Conservation (phyloP, 2,113 vertebrate genomes). For the Callionymus lyra region DNA sequence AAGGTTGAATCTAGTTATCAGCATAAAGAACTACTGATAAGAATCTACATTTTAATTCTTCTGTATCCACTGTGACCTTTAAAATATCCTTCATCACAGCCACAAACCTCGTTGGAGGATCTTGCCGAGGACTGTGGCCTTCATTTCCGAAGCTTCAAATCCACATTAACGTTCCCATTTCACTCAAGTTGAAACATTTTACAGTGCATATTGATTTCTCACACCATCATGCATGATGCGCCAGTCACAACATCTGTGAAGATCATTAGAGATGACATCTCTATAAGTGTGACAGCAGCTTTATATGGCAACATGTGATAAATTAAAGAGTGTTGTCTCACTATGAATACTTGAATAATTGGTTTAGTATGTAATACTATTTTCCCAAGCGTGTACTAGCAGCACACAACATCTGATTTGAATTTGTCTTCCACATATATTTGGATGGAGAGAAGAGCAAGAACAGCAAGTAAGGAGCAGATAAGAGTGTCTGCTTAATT, state of each 20-base stretch:
- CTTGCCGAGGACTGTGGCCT: constrained; percentile 20
- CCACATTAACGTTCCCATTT: constrained; percentile 12
- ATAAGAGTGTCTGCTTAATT: constrained; percentile 50
- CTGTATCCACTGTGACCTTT: constrained; percentile 28
- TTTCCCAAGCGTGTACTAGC: constrained; percentile 6
- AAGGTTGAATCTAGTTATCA: no score
- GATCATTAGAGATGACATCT: constrained; percentile 13
- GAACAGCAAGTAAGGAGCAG: constrained; percentile 20
- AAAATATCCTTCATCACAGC: constrained; percentile 11
- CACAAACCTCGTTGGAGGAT: constrained; percentile 6
- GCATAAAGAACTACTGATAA: constrained; percentile 11
- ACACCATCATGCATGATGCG: constrained; percentile 3
- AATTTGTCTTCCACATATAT: constrained; percentile 2
- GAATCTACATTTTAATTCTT: no score
- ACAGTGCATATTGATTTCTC: constrained; percentile 38
- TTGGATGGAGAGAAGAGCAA: constrained; percentile 7
- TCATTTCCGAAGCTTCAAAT: constrained; percentile 18
- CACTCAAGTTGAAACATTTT: constrained; percentile 23
- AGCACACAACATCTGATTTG: constrained; percentile 2
- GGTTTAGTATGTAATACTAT: not conserved
- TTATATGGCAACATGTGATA: not conserved
- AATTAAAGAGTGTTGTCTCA: not conserved
- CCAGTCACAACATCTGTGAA: constrained; percentile 14
- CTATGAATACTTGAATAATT: constrained; percentile 1
- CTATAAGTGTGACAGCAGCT: not conserved